These are phyloP conservation scores for Cynocephalus volans DNA, from an alignment of 2,113 vertebrate species.

Conservation along the genomic window DNA sequence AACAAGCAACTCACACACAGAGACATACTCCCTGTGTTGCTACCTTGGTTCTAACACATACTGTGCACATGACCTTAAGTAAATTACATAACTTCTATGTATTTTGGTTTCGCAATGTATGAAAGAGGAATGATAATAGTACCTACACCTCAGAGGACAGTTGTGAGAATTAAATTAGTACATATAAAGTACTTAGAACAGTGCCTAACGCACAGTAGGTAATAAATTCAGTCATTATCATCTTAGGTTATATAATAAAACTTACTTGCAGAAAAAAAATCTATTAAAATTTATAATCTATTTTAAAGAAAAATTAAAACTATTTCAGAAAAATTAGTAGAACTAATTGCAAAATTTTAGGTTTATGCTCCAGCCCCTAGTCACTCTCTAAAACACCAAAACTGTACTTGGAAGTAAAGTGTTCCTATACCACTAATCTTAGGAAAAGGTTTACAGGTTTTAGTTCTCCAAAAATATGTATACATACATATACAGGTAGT, in stretches of 20 bases:
- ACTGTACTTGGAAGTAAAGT: neutral
- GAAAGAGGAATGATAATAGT: neutral
- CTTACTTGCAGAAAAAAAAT: neutral
- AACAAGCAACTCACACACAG: slow-evolving; percentile 1
- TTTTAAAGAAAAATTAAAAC: slow-evolving; percentile 52
- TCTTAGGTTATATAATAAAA: slow-evolving; percentile 51
- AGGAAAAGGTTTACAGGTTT: neutral
- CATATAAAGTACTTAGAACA: neutral
- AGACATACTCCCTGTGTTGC: neutral
- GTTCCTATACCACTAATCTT: neutral
- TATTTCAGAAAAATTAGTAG: slow-evolving; percentile 48
- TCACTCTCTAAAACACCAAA: neutral
- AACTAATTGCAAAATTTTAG: neutral
- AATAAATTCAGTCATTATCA: neutral
- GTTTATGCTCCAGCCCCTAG: neutral
- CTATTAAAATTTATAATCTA: neutral
- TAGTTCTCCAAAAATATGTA: neutral
- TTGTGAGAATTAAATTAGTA: slow-evolving; percentile 36
- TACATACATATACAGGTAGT: neutral
- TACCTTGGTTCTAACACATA: neutral
- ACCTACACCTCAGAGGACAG: neutral
- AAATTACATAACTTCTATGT: neutral
- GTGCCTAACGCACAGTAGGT: neutral
- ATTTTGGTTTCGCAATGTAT: neutral
- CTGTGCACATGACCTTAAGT: neutral